Evolutionary conservation across 2,888 invertebrate genomes (phyloP).

Genomic region (Odontocolon sp.): DNA sequence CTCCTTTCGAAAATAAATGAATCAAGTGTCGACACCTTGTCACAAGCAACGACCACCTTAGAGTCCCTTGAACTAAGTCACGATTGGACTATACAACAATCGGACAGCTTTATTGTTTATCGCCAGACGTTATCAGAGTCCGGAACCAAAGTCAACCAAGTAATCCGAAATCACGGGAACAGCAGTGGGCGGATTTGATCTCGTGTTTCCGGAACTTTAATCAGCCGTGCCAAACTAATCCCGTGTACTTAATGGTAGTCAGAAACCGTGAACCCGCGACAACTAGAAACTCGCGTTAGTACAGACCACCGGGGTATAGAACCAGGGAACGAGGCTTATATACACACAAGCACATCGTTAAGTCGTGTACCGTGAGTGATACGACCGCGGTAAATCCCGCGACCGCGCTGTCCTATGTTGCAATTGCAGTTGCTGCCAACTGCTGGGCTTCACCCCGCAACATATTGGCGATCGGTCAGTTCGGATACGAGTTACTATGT

Average conservation of each 20-base stretch:
- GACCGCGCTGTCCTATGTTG: background rate
- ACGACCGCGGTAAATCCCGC: slow-evolving; percentile 17
- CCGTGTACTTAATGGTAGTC: slow-evolving; percentile 66
- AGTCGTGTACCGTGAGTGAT: slow-evolving; percentile 49
- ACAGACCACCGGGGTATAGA: slow-evolving; percentile 58
- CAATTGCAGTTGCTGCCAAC: slow-evolving; percentile 11
- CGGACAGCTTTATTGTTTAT: too few relatives aligned
- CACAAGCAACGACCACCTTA: too few relatives aligned
- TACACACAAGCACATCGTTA: background rate
- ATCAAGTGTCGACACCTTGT: too few relatives aligned
- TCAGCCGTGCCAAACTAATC: slow-evolving; percentile 66
- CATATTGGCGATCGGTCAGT: slow-evolving; percentile 33
- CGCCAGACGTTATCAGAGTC: too few relatives aligned
- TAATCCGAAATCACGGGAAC: too few relatives aligned
- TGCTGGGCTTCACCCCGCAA: background rate
- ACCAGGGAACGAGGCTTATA: too few relatives aligned
- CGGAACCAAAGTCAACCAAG: too few relatives aligned
- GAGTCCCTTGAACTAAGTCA: too few relatives aligned
- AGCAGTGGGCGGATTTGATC: too few relatives aligned
- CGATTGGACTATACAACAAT: too few relatives aligned
- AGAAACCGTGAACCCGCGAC: slow-evolving; percentile 52
- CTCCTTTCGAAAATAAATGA: too few relatives aligned
- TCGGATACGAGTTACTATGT: background rate
- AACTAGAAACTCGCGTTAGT: slow-evolving; percentile 60
- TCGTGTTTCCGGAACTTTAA: slow-evolving; percentile 71